Base-by-base conservation (phyloP, 2,888 invertebrate genomes). In the Drosophila recens region DNA sequence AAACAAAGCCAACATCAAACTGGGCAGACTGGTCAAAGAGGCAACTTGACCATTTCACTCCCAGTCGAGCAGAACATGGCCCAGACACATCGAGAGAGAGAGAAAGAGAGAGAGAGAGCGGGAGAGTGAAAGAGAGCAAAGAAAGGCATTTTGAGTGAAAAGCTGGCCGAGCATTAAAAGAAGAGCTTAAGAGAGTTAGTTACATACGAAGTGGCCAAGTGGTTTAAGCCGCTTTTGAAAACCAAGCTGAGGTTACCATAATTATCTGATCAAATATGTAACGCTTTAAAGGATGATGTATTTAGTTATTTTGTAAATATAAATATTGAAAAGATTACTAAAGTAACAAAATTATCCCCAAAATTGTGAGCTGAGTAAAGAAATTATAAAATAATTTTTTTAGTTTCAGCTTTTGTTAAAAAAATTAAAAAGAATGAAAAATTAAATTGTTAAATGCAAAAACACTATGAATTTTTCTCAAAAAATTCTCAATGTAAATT, bases 41-140 rank as follows among this genome's bases (percentile, higher is more conserved):
- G 74, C 75, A 54, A 87, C 84, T 84, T 87, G 84, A 82, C 87
- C 87, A 84, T 83, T 84, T 81, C 84, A 81, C 82, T 82, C 79
- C 70, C 79, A 82, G 62, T 66, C 61, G 84, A 84, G 79, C 82
- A 82, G 81, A 83, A 76, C 84, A 68, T 23, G 51, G 51, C 34
- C 51, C 34, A 36, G 13, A 46, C 33, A 38, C n/a, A 30, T 3
- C 30, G 38, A 49, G 13, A 2, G 38, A 42, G 27, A 20, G 1
- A 46, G 27, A 20, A 1, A 46, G 27, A n/a, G 15, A 53, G 17
- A 40, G 34, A 3, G 54, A 23, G 15, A 23, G 57, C 23, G 3
- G 8, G 17, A 15, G 42, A 40, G 20, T 10, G 48, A 20, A 23
- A 56, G 57, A n/a, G 45, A 13, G 46, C 46, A 43, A 33, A 33